These are phyloP conservation scores for Paradisaea rubra DNA, from an alignment of 2,113 vertebrate genomes.

Conservation along the genomic window DNA sequence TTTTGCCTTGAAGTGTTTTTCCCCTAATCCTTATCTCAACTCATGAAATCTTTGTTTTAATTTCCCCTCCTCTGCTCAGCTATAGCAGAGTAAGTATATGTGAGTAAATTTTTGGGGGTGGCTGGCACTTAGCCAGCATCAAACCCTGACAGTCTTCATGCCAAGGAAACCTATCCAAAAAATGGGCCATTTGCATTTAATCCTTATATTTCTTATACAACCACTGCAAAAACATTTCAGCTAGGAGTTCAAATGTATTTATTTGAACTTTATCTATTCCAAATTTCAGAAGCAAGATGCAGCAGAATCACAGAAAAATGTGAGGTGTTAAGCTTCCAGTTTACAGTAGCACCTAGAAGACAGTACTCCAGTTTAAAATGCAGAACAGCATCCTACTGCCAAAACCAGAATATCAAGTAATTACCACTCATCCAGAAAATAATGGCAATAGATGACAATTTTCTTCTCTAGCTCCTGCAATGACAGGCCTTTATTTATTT, in stretches of 20 bases:
- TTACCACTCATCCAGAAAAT: neutral
- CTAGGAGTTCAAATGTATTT: neutral
- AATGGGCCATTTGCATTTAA: neutral
- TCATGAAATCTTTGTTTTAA: neutral
- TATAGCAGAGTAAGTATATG: neutral
- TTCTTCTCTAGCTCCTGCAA: neutral
- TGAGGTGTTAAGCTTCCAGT: neutral
- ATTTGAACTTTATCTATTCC: neutral
- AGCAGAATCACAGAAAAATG: neutral
- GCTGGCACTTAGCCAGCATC: neutral
- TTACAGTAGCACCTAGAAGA: neutral
- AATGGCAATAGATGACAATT: neutral
- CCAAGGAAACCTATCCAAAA: neutral
- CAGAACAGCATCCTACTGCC: neutral
- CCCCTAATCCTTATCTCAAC: neutral
- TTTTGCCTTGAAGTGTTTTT: neutral
- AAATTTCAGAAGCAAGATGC: neutral
- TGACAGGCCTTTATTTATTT: neutral
- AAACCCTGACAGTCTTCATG: neutral
- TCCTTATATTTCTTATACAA: neutral
- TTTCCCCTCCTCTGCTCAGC: neutral
- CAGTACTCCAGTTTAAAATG: neutral
- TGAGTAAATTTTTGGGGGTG: neutral
- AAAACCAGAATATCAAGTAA: neutral
- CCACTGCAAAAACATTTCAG: neutral